These are phyloP conservation scores for Cynoglossus semilaevis DNA, from an alignment of 2,113 vertebrate genomes.

Conservation along the genomic window DNA sequence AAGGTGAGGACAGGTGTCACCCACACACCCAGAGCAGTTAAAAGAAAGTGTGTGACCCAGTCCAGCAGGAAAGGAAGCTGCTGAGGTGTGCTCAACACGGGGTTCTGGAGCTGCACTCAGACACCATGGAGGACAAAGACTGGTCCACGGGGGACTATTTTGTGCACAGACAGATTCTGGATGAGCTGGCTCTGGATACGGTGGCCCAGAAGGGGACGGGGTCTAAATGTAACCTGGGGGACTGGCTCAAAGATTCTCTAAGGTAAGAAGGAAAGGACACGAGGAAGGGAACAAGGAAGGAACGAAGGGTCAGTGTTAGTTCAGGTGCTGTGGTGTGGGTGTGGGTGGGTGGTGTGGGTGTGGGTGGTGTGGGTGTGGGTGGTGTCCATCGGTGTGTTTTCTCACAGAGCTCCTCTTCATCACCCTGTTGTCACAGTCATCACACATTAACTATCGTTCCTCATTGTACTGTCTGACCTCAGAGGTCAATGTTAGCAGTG, in stretches of 20 bases:
- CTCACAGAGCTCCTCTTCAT: no score
- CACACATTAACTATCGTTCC: no score
- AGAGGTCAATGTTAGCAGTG: no score
- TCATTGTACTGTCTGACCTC: no score
- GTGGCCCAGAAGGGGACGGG: conserved; percentile 68
- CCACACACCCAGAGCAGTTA: conserved; percentile 31
- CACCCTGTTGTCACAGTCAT: no score
- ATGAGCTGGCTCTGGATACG: conserved; percentile 79
- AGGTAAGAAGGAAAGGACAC: conserved; percentile 25
- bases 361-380: no score
- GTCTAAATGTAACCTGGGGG: conserved; percentile 30
- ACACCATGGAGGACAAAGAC: conserved; percentile 22
- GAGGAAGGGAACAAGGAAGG: no score
- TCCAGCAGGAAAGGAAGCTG: background rate
- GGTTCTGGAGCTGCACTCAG: conserved; percentile 1
- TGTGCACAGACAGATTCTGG: conserved; percentile 70
- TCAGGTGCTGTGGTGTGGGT: no score
- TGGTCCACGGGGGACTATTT: conserved; percentile 30
- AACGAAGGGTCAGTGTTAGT: no score
- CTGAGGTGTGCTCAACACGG: background rate
- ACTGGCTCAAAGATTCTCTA: conserved; percentile 52
- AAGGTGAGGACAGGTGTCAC: conserved; percentile 35
- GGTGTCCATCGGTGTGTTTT: no score
- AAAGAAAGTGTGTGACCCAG: no score
- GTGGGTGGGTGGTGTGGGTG: no score